Evolutionary conservation across 2,888 invertebrate genomes (phyloP).

Genomic region (Celastrina argiolus): DNA sequence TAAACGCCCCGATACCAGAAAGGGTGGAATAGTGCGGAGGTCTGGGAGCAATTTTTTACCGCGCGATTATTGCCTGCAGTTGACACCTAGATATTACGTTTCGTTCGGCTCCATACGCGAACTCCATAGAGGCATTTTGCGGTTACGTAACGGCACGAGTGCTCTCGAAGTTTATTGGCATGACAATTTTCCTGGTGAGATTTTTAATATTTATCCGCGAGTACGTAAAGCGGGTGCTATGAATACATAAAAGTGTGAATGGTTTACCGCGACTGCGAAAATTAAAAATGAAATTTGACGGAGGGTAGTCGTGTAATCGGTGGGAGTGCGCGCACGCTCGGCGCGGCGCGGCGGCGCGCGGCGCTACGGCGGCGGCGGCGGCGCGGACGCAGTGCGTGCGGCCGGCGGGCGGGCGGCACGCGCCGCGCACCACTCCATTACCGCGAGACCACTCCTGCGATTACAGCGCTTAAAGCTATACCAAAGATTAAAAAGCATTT

Average conservation of each 20-base stretch:
- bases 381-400: slow-evolving; percentile 42
- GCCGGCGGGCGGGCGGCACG: slow-evolving; percentile 39
- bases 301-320: slow-evolving; percentile 62
- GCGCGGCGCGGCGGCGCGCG: slow-evolving; percentile 39
- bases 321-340: slow-evolving; percentile 58
- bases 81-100: slow-evolving; percentile 77
- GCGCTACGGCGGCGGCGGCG: slow-evolving; percentile 36
- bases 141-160: slow-evolving; percentile 47
- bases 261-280: not conserved
- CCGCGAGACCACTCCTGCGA: slow-evolving; percentile 51
- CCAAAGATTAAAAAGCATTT: not conserved
- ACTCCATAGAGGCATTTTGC: slow-evolving; percentile 51
- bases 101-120: slow-evolving; percentile 44
- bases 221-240: not conserved
- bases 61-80: slow-evolving; percentile 74
- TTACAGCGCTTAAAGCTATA: not conserved
- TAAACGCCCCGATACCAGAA: slow-evolving; percentile 69
- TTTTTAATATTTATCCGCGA: slow-evolving; percentile 22
- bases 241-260: not conserved
- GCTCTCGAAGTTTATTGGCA: slow-evolving; percentile 64
- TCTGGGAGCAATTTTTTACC: slow-evolving; percentile 68
- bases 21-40: slow-evolving; percentile 68
- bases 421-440: slow-evolving; percentile 62
- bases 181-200: slow-evolving; percentile 51
- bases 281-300: slow-evolving; percentile 45